Percentiles rank a stretch among this genome's conserved stretches.
Evolutionary conservation across 2,113 vertebrate genomes (phyloP).

Genomic region (Scatophagus argus): DNA sequence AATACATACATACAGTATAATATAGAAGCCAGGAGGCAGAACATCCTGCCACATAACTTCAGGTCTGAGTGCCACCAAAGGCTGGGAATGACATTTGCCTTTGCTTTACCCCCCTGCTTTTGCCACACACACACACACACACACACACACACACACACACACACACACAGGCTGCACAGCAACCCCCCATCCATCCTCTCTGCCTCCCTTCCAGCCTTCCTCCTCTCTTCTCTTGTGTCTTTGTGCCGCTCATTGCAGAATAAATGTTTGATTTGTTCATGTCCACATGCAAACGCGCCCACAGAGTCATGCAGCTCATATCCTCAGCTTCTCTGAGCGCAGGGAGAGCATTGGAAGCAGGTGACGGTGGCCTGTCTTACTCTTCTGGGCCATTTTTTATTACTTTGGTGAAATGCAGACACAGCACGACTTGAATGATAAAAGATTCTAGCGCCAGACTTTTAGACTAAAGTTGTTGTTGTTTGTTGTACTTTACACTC

Average conservation of each 20-base stretch:
- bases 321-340: neutral
- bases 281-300: neutral
- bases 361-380: neutral
- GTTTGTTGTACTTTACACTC: neutral
- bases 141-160: slow-evolving; percentile 14
- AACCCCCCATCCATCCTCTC: slow-evolving; percentile 22
- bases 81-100: slow-evolving; percentile 67
- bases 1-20: neutral
- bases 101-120: slow-evolving; percentile 20
- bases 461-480: neutral
- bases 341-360: too few species aligned
- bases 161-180: slow-evolving; percentile 6
- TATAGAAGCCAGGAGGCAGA: neutral
- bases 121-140: slow-evolving; percentile 1
- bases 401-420: neutral
- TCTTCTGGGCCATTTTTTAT: neutral
- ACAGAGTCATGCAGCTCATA: neutral
- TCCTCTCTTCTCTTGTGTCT: slow-evolving; percentile 27
- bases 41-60: neutral
- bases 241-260: slow-evolving; percentile 27
- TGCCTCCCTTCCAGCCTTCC: slow-evolving; percentile 16
- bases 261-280: slow-evolving; percentile 27
- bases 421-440: neutral
- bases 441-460: neutral
- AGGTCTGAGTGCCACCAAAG: slow-evolving; percentile 38